These are phyloP conservation scores for Leucoraja erinaceus DNA, from an alignment of 2,113 vertebrate species.

Conservation along the genomic window DNA sequence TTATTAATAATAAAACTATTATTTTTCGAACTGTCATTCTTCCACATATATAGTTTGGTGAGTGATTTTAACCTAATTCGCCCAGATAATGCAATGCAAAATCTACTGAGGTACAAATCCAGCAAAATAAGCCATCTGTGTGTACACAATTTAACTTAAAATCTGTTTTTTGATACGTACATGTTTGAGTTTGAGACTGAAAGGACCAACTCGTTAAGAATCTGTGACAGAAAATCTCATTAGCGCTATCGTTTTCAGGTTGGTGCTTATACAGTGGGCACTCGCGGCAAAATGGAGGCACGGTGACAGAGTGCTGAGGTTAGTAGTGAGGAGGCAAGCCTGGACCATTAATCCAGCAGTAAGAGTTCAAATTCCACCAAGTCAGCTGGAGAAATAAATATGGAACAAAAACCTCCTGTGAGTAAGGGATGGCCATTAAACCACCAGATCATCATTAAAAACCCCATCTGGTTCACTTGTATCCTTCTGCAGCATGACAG, in stretches of 20 bases:
- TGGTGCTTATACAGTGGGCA: neutral
- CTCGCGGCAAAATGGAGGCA: no score
- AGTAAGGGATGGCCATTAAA: no score
- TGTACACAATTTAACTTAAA: neutral
- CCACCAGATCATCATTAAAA: no score
- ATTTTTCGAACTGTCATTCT: neutral
- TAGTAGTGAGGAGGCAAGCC: no score
- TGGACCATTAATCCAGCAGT: no score
- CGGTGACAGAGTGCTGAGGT: no score
- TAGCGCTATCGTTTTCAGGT: neutral
- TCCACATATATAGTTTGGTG: neutral
- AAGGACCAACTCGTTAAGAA: neutral
- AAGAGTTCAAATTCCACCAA: no score
- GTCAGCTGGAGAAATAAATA: no score
- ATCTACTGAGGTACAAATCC: neutral
- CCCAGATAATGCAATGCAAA: neutral
- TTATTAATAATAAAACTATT: no score
- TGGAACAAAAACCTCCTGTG: no score
- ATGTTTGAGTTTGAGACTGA: neutral
- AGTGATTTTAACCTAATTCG: neutral
- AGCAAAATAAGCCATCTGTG: neutral
- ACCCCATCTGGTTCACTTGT: no score
- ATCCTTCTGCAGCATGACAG: no score
- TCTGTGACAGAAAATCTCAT: neutral
- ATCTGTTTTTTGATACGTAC: neutral